phyloP scores from a whole-genome alignment of 1,140 invertebrate genomes.

The Amyelois transitella region DNA sequence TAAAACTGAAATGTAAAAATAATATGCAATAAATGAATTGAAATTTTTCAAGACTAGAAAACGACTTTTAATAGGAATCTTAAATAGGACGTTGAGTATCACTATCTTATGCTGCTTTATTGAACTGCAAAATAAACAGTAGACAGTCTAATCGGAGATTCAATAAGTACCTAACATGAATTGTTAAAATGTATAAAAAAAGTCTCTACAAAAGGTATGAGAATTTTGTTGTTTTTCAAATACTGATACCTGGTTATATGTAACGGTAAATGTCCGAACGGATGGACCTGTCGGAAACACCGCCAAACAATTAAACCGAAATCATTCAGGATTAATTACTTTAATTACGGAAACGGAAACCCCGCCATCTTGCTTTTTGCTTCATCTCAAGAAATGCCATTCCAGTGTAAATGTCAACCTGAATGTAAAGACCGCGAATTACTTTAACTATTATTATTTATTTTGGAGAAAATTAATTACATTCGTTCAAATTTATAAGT shows the following conservation, averaged over 20 bases:
- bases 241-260: not conserved
- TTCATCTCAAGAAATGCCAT: slow-evolving; percentile 31
- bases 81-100: too few species aligned
- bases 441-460: not conserved
- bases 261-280: slow-evolving; percentile 10
- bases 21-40: too few species aligned
- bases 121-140: too few species aligned
- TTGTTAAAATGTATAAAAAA: too few species aligned
- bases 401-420: slow-evolving; percentile 39
- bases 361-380: slow-evolving; percentile 37
- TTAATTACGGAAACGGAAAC: slow-evolving; percentile 65
- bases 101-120: too few species aligned
- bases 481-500: too few species aligned
- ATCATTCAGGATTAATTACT: slow-evolving; percentile 54
- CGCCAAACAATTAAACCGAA: slow-evolving; percentile 53
- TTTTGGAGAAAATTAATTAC: too few species aligned
- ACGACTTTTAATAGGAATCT: too few species aligned
- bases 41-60: too few species aligned
- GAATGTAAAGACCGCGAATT: slow-evolving; percentile 1
- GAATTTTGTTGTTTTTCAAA: not conserved
- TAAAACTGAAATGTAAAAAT: too few species aligned
- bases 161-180: not conserved
- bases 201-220: not conserved
- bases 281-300: slow-evolving; percentile 40
- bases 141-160: too few species aligned